Base-by-base conservation (phyloP, 2,888 invertebrate genomes). In the Caenorhabditis zanzibari region DNA sequence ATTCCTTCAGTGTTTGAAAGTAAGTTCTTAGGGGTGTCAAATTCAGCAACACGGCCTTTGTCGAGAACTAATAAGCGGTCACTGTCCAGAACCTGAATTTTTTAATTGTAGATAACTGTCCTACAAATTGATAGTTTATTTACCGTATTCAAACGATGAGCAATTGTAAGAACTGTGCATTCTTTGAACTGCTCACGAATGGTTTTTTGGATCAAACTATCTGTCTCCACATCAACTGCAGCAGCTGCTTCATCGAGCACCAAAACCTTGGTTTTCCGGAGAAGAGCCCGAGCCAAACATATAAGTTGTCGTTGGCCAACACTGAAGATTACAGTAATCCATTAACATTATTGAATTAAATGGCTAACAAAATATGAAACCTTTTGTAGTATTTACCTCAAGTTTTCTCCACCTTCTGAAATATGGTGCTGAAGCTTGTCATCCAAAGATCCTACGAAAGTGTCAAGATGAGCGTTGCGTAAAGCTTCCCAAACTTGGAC, bases 101-200 rank as follows among this genome's bases (percentile, higher is more conserved):
- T 7, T 7, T 6, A 32, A 32, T 32, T 32, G 5, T n/a, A n/a
- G n/a, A n/a, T 9, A n/a, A 19, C 1, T 16, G 2, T 41, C 35
- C 2, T 19, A 0, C 0, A 41, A 38, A 14, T 35, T 2, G 12
- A 22, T 10, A 12, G 12, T 38, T 6, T 38, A 38, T 19, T 94
- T 90, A 97, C 96, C 28, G 97, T 97, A 93, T 97, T 96, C 84
- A 97, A 94, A 19, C 97, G 95, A 94, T 97, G 97, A 52, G 97
- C 97, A 92, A 97, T 97, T 0, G 96, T 97, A 26, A 97, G 94
- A 68, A 97, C 95, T 4, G 97, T 97, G 93, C 96, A 96, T 82
- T 95, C 94, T 82, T 94, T 95, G 93, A 97, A 97, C 93, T 97
- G 96, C 28, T 95, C 94, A 26, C 88, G 56, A 16, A 89, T 89